Conservation (phyloP, 2,888 invertebrate genomes). For the Idaea aversata region DNA sequence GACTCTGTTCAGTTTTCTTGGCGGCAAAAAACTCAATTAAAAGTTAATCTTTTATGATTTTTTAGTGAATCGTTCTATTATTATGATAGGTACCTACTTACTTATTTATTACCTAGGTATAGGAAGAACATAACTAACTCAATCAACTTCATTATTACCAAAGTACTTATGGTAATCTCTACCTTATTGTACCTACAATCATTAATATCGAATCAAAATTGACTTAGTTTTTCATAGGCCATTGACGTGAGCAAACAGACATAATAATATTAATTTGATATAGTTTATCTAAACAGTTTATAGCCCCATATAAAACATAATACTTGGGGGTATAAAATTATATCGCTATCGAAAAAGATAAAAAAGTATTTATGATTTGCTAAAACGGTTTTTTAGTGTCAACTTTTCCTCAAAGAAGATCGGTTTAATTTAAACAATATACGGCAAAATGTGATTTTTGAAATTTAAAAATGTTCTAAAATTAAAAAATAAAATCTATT, state of each 20-base stretch:
- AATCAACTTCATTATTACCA: too few relatives aligned
- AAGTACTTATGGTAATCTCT: background rate
- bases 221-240: background rate
- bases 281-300: background rate
- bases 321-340: background rate
- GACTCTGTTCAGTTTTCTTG: too few relatives aligned
- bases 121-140: too few relatives aligned
- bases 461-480: background rate
- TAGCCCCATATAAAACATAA: background rate
- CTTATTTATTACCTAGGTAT: too few relatives aligned
- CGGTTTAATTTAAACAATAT: background rate
- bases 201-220: background rate
- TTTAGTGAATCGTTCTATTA: too few relatives aligned
- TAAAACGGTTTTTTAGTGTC: background rate
- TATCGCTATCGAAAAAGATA: background rate
- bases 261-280: background rate
- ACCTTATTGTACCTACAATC: background rate
- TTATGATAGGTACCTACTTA: too few relatives aligned
- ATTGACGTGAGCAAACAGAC: background rate
- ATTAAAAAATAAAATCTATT: background rate
- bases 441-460: background rate
- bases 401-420: background rate
- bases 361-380: background rate
- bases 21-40: too few relatives aligned
- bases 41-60: too few relatives aligned